Evolutionary conservation across 2,113 vertebrate species (phyloP).

Genomic region (Syngnathus floridae): DNA sequence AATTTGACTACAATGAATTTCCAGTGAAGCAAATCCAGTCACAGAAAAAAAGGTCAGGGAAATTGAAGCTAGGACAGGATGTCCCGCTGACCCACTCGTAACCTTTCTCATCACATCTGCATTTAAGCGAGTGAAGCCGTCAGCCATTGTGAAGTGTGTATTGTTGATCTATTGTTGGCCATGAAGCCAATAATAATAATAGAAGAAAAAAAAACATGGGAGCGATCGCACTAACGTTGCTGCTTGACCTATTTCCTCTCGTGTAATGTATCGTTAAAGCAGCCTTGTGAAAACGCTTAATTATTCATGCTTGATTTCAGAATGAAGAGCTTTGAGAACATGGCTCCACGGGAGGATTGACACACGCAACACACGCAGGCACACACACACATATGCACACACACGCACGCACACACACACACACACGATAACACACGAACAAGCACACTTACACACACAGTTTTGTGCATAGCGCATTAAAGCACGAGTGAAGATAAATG

Average conservation of each 20-base stretch:
- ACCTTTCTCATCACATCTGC: slow-evolving; percentile 6
- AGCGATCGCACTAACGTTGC: slow-evolving; percentile 24
- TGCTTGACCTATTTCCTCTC: slow-evolving; percentile 73
- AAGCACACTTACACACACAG: slow-evolving; percentile 7
- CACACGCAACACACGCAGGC: slow-evolving; percentile 61
- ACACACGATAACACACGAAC: slow-evolving; percentile 1
- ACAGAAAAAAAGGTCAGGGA: neutral
- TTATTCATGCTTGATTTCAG: slow-evolving; percentile 75
- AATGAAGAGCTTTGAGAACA: slow-evolving; percentile 71
- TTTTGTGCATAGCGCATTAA: slow-evolving; percentile 62
- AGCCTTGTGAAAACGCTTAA: slow-evolving; percentile 70
- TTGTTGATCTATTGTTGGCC: slow-evolving; percentile 12
- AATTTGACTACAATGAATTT: neutral
- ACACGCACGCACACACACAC: slow-evolving; percentile 20
- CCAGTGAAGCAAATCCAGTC: neutral
- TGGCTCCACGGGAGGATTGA: slow-evolving; percentile 67
- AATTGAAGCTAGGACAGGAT: neutral
- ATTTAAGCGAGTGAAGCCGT: slow-evolving; percentile 33
- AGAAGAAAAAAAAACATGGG: slow-evolving; percentile 36
- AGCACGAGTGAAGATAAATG: slow-evolving; percentile 71
- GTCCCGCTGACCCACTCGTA: slow-evolving; percentile 20
- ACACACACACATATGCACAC: slow-evolving; percentile 38
- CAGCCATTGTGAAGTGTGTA: slow-evolving; percentile 20
- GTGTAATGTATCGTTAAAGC: slow-evolving; percentile 69
- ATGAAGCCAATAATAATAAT: slow-evolving; percentile 33